phyloP scores from a whole-genome alignment of 2,797 vertebrate species.

The Anguilla megastoma region DNA sequence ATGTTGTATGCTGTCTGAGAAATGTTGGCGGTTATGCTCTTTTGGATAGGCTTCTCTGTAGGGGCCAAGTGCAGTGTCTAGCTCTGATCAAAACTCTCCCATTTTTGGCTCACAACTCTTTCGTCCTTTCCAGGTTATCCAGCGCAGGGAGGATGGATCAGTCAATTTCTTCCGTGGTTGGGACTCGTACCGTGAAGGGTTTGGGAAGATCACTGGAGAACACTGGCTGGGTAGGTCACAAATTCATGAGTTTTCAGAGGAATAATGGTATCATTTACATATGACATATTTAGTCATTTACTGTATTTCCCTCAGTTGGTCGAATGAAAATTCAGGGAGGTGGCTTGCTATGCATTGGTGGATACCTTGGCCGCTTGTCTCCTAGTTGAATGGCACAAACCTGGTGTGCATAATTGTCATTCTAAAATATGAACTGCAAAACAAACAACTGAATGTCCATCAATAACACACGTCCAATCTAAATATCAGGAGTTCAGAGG shows the following conservation, averaged over 20 bases:
- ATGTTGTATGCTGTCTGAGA: neutral
- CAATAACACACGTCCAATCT: neutral
- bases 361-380: neutral
- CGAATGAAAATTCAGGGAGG: neutral
- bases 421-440: neutral
- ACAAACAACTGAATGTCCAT: neutral
- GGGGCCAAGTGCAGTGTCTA: neutral
- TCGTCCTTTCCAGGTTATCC: conserved; percentile 81
- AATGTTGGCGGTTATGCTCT: neutral
- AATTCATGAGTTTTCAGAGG: too few species aligned
- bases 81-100: neutral
- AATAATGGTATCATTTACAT: too few species aligned
- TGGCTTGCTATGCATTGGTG: neutral
- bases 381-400: neutral
- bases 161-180: conserved; percentile 95
- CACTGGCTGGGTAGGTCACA: conserved; percentile 89
- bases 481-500: neutral
- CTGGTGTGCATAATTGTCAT: neutral
- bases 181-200: conserved; percentile 92
- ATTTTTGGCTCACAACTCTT: conserved; percentile 20
- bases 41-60: neutral
- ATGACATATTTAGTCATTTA: neutral
- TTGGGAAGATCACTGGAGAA: conserved; percentile 93
- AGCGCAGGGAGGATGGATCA: conserved; percentile 89
- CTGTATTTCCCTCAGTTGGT: neutral